Base-by-base conservation (phyloP, 35 echinoderm and acorn worm species). In the Holothuria glaberrima region DNA sequence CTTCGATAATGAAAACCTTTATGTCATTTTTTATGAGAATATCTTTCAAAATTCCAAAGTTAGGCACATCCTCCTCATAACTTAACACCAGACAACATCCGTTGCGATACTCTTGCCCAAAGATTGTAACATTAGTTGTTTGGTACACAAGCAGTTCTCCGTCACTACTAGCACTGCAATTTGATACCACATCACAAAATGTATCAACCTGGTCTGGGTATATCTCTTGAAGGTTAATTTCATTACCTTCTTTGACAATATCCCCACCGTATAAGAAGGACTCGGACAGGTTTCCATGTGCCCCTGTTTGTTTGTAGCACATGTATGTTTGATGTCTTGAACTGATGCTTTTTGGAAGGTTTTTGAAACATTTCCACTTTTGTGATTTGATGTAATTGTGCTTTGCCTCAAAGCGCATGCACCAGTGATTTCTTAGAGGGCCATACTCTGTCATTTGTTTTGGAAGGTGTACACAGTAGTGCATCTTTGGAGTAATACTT, bases 291-390 rank as follows among this genome's bases (percentile, higher is more conserved):
- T 75, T 75, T 41, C 71, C 33, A 7, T 6, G 17, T 20, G 24
- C 36, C 58, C 75, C 86, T 12, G 58, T 31, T 58, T 93, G 91
- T 69, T 88, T 88, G 56, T 68, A 86, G 31, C 92, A 94, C 88
- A 94, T 94, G 46, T 58, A 73, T 79, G 59, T 59, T 75, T 94
- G 92, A 62, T 90, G 92, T 46, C 75, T 86, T 16, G 20, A 30
- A 48, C 32, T 45, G 9, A 94, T 57, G 17, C 75, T 89, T 17
- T 68, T 36, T 58, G 92, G 88, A 31, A 94, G 66, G 54, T 90
- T 94, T 50, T 90, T 90, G 52, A 90, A 94, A 66, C n/a, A 68
- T 90, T 75, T 94, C 80, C 87, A 90, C 30, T 91, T 91, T 58
- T 56, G 48, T 50, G 20, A 44, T 82, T 83, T 91, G 13, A 66